Conservation (phyloP, 1,140 invertebrate species). For the Zaprionus lachaisei region DNA sequence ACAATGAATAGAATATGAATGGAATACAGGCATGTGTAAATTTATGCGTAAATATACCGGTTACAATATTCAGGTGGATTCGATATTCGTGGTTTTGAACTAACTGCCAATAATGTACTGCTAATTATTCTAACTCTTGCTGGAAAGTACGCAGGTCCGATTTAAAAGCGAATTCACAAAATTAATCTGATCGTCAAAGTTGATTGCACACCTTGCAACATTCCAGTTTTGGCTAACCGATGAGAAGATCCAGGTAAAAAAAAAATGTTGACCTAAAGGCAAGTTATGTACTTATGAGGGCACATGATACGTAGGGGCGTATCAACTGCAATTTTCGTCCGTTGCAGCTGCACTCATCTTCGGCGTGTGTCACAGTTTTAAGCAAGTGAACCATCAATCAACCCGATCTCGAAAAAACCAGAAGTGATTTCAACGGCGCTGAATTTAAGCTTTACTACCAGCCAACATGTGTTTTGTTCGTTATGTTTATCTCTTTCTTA, state of each 20-base stretch:
- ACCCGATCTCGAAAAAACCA: conserved; percentile 57
- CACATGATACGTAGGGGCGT: neutral
- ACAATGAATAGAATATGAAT: conserved; percentile 28
- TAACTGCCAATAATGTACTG: neutral
- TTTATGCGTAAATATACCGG: neutral
- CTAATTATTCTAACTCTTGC: neutral
- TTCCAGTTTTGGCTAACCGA: neutral
- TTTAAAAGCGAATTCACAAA: conserved; percentile 14
- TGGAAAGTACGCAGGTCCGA: neutral
- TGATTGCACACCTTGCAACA: conserved; percentile 63
- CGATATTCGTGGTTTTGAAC: neutral
- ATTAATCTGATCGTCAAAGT: conserved; percentile 43
- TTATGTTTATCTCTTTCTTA: conserved; percentile 58
- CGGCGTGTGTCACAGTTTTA: conserved; percentile 17
- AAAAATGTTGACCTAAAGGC: neutral
- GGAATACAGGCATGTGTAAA: neutral
- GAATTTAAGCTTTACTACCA: conserved; percentile 37
- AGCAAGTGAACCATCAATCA: conserved; percentile 25
- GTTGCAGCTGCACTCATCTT: conserved; percentile 55
- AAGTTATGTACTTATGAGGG: neutral
- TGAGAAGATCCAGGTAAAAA: neutral
- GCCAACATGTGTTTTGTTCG: conserved; percentile 61
- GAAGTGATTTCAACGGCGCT: conserved; percentile 68
- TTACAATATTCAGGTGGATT: neutral
- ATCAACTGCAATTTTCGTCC: conserved; percentile 32